These are phyloP conservation scores for Geotrypetes seraphini DNA, from an alignment of 2,797 vertebrate genomes.

Conservation along the genomic window DNA sequence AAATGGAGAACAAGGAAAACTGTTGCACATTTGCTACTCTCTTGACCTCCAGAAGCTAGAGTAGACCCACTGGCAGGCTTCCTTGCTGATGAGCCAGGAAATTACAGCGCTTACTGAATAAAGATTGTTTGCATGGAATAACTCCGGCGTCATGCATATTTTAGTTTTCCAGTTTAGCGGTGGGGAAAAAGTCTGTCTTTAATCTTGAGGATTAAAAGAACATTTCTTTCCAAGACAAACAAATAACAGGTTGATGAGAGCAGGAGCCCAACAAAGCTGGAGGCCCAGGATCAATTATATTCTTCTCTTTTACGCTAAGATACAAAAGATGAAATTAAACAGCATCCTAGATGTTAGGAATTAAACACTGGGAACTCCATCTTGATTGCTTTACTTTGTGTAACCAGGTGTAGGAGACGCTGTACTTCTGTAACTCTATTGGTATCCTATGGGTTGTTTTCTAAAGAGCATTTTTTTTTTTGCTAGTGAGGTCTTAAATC, in stretches of 20 bases:
- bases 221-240: background rate
- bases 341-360: too few relatives aligned
- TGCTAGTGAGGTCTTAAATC: too few relatives aligned
- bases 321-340: conserved; percentile 1
- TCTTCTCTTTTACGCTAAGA: background rate
- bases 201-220: background rate
- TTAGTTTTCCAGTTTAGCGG: background rate
- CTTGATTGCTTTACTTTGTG: too few relatives aligned
- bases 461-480: too few relatives aligned
- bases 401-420: too few relatives aligned
- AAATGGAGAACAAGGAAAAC: too few relatives aligned
- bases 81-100: background rate
- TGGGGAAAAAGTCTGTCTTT: conserved; percentile 5
- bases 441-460: too few relatives aligned
- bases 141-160: background rate
- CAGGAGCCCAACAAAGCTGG: background rate
- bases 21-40: too few relatives aligned
- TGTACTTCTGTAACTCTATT: too few relatives aligned
- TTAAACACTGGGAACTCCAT: too few relatives aligned
- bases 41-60: background rate
- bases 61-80: background rate
- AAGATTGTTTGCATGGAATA: background rate
- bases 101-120: background rate
- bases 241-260: background rate
- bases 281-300: background rate